phyloP scores from a whole-genome alignment of 1,140 invertebrate genomes.

The Fopius arisanus region DNA sequence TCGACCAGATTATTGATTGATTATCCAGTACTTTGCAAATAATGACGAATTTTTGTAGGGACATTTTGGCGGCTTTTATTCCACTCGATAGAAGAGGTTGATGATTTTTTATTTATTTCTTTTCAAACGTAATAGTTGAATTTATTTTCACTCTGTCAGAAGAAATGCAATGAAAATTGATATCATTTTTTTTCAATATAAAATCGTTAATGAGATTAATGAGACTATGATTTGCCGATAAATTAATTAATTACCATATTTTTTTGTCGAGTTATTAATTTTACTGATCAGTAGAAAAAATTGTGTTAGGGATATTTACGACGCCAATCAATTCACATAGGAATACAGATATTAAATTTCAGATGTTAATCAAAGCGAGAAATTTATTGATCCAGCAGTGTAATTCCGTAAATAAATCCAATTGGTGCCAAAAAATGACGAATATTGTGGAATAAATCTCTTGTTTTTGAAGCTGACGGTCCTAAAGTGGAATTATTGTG shows the following conservation, averaged over 20 bases:
- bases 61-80: no score
- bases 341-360: neutral
- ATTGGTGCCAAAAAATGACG: neutral
- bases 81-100: no score
- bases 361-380: neutral
- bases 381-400: neutral
- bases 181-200: neutral
- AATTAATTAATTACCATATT: neutral
- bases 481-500: conserved; percentile 29
- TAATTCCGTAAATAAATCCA: neutral
- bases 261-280: neutral
- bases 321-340: neutral
- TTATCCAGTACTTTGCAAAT: no score
- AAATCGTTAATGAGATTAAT: neutral
- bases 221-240: neutral
- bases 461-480: neutral
- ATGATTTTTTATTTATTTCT: no score
- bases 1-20: no score
- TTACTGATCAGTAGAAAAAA: neutral
- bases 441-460: neutral
- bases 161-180: neutral
- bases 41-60: no score
- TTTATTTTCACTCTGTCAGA: neutral
- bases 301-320: neutral
- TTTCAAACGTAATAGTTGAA: no score